A percentile compares a stretch with the other conserved stretches of the same genome.
phyloP scores from a whole-genome alignment of 2,113 vertebrate genomes.

The Pantherophis guttatus region DNA sequence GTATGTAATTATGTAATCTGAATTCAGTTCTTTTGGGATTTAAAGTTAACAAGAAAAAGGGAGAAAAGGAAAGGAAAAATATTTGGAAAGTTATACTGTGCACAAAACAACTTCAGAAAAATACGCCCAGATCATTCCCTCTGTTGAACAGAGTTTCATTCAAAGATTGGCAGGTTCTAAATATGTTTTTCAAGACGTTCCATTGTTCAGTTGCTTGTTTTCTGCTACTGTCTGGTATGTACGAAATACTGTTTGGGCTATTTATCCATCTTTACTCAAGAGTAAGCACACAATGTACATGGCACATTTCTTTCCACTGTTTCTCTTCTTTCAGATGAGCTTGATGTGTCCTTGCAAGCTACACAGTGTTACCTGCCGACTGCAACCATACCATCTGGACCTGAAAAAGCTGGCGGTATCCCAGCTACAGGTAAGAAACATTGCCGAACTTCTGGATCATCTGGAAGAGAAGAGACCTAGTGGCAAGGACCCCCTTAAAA shows the following conservation, averaged over 20 bases:
- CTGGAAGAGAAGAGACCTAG: not conserved
- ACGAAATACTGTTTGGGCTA: not conserved
- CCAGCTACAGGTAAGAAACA: not conserved
- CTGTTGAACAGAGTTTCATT: not conserved
- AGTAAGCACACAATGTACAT: not conserved
- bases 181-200: not conserved
- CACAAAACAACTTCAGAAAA: not conserved
- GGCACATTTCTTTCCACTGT: not conserved
- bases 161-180: not conserved
- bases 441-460: not conserved
- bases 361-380: slow-evolving; percentile 58
- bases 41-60: not conserved
- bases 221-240: not conserved
- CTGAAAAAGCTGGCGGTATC: not conserved
- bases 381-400: not conserved
- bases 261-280: not conserved
- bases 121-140: not conserved
- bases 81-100: not conserved
- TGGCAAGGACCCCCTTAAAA: too few relatives aligned
- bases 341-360: slow-evolving; percentile 48
- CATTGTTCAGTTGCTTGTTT: not conserved
- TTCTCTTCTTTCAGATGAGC: slow-evolving; percentile 34
- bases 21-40: not conserved
- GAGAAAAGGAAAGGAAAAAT: not conserved
- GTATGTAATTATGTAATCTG: not conserved